A percentile compares a stretch with the other conserved stretches of the same genome.
Evolutionary conservation across 2,888 invertebrate genomes (phyloP).

Genomic region (Actias luna): DNA sequence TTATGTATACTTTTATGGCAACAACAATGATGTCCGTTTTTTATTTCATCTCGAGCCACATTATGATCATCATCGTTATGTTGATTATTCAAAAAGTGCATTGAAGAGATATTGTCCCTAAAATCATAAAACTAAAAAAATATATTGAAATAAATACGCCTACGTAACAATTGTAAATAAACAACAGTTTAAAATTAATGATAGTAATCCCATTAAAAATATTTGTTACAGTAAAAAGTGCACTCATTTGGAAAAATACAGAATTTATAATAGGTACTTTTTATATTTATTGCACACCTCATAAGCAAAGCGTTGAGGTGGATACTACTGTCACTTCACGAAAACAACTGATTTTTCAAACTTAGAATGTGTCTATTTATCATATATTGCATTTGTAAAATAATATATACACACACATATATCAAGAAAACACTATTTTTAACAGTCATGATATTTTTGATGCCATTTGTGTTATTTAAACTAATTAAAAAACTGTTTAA

Average conservation of each 20-base stretch:
- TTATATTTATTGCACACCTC: too few relatives aligned
- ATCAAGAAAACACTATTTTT: too few relatives aligned
- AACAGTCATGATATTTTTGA: too few relatives aligned
- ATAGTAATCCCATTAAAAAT: neutral
- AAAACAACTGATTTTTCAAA: too few relatives aligned
- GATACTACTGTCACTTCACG: too few relatives aligned
- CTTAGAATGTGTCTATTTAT: too few relatives aligned
- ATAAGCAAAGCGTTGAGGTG: too few relatives aligned
- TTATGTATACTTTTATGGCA: conserved; percentile 24
- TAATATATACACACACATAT: too few relatives aligned
- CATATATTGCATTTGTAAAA: too few relatives aligned
- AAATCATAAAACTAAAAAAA: conserved; percentile 24
- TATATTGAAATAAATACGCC: conserved; percentile 19
- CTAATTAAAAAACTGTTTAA: too few relatives aligned
- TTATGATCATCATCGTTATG: conserved; percentile 20
- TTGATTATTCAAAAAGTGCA: conserved; percentile 41
- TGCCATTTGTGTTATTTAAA: too few relatives aligned
- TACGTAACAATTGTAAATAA: neutral
- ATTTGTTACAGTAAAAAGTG: neutral
- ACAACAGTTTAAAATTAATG: neutral
- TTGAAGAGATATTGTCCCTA: conserved; percentile 62
- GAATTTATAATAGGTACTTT: too few relatives aligned
- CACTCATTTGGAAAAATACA: neutral
- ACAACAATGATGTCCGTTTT: conserved; percentile 22
- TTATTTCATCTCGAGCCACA: conserved; percentile 20